Evolutionary conservation across 1,140 invertebrate genomes (phyloP).

Genomic region (Dinoponera quadriceps): DNA sequence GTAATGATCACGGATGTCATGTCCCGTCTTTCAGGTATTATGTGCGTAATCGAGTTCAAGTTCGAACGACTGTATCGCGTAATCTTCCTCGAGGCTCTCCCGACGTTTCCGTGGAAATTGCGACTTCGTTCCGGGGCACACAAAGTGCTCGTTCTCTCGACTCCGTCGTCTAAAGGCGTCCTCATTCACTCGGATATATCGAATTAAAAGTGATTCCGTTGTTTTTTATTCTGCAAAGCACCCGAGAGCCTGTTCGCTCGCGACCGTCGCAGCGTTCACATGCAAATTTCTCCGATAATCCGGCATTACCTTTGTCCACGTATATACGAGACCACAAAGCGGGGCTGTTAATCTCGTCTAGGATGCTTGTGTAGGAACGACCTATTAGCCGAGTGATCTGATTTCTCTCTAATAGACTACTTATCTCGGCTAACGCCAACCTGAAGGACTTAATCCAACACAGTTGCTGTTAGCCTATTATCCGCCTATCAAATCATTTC

Average conservation of each 20-base stretch:
- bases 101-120: not conserved
- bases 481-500: conserved; percentile 17
- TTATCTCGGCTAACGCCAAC: conserved; percentile 41
- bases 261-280: conserved; percentile 25
- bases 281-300: conserved; percentile 61
- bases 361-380: conserved; percentile 56
- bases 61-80: not conserved
- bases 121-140: too few species aligned
- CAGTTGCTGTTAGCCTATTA: conserved; percentile 1
- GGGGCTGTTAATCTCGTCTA: conserved; percentile 53
- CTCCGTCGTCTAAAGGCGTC: not conserved
- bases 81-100: not conserved
- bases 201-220: conserved; percentile 20
- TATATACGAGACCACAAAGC: conserved; percentile 50
- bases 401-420: conserved; percentile 57
- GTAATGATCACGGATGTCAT: conserved; percentile 1
- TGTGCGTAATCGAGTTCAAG: not conserved
- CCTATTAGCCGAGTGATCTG: conserved; percentile 60
- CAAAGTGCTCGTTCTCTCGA: not conserved
- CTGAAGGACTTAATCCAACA: conserved; percentile 41
- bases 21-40: not conserved
- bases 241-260: not conserved
- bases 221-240: not conserved
- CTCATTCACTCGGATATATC: not conserved
- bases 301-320: conserved; percentile 57